These are phyloP conservation scores for Mactra quadrangularis DNA, from an alignment of 1,140 invertebrate species.

Conservation along the genomic window DNA sequence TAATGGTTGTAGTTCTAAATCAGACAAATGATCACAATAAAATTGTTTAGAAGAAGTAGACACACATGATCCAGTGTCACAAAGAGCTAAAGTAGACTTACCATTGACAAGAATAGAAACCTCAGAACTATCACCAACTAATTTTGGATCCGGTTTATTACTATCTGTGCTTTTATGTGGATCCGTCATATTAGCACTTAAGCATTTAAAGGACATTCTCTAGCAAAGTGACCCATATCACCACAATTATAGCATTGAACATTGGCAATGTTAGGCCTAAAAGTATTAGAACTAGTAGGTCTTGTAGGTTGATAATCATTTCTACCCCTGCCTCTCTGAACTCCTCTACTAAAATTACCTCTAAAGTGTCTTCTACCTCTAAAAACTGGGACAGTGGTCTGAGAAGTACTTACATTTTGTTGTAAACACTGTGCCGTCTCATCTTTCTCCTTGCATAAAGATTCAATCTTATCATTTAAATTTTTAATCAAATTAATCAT, in stretches of 20 bases:
- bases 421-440: not conserved
- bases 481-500: not conserved
- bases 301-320: not conserved
- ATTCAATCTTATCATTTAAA: not conserved
- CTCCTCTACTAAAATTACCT: not conserved
- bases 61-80: constrained; percentile 23
- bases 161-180: constrained; percentile 8
- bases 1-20: not conserved
- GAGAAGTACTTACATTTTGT: not conserved
- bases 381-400: not conserved
- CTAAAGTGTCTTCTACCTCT: constrained; percentile 1
- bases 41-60: constrained; percentile 12
- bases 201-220: constrained; percentile 17
- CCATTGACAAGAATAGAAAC: not conserved
- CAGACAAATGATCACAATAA: constrained; percentile 17
- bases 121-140: constrained; percentile 9
- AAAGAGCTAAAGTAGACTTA: not conserved
- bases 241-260: constrained; percentile 7
- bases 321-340: not conserved
- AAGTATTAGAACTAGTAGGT: not conserved
- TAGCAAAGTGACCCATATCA: constrained; percentile 8
- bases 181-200: constrained; percentile 19
- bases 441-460: not conserved
- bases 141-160: not conserved
- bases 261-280: not conserved